These are phyloP conservation scores for Poecilia picta DNA, from an alignment of 2,797 vertebrate genomes.

Conservation along the genomic window DNA sequence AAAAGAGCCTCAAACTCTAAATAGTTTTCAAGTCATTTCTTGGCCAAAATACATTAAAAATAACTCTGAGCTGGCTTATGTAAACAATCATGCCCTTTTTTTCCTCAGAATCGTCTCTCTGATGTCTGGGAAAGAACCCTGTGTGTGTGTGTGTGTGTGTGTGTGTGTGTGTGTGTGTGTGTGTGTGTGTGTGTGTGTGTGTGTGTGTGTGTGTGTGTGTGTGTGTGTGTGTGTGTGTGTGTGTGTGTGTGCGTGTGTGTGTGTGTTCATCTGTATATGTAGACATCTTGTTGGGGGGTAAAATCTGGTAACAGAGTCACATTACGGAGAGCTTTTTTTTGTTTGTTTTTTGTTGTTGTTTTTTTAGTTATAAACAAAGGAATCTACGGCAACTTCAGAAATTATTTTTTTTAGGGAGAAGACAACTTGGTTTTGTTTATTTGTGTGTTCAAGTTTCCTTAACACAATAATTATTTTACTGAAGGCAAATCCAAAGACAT, in stretches of 20 bases:
- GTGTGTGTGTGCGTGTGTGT: constrained; percentile 12
- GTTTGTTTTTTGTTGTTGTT: too few species aligned
- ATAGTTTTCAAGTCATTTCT: constrained; percentile 46
- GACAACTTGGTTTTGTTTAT: neutral
- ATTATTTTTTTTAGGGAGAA: neutral
- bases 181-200: constrained; percentile 7
- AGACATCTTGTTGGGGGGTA: neutral
- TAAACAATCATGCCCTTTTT: constrained; percentile 69
- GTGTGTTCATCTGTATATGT: constrained; percentile 11
- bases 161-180: constrained; percentile 14
- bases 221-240: constrained; percentile 15
- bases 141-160: constrained; percentile 31
- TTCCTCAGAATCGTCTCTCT: constrained; percentile 56
- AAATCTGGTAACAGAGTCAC: neutral
- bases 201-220: constrained; percentile 26
- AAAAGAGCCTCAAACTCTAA: constrained; percentile 47
- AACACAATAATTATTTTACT: neutral
- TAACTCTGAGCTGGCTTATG: constrained; percentile 73
- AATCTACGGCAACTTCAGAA: neutral
- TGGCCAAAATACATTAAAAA: constrained; percentile 73
- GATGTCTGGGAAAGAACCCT: constrained; percentile 70
- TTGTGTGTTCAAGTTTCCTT: neutral
- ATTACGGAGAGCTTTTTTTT: neutral
- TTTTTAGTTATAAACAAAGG: neutral
- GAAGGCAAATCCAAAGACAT: constrained; percentile 21